Evolutionary conservation across 1,140 invertebrate species (phyloP).

Genomic region (Halyomorpha halys): DNA sequence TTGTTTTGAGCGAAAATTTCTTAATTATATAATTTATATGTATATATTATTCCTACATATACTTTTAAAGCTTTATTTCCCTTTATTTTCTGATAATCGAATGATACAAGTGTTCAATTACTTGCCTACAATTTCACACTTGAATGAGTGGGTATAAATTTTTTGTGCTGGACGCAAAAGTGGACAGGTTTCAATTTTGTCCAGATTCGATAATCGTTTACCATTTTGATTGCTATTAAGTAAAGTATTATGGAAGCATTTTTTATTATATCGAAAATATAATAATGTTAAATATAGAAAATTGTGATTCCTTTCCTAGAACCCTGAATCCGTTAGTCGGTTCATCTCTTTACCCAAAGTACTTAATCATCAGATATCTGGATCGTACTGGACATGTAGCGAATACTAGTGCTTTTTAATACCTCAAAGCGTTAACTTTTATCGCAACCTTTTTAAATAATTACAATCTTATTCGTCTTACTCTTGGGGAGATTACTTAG

Average conservation of each 20-base stretch:
- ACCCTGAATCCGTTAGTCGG: neutral
- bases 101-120: conserved; percentile 10
- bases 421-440: conserved; percentile 2
- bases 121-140: conserved; percentile 1
- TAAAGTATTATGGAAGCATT: conserved; percentile 16
- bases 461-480: conserved; percentile 10
- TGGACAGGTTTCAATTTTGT: conserved; percentile 7
- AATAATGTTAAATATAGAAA: conserved; percentile 14
- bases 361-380: neutral
- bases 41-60: conserved; percentile 8
- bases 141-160: neutral
- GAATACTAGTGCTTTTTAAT: conserved; percentile 14
- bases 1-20: conserved; percentile 15
- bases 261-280: conserved; percentile 17
- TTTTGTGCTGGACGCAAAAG: conserved; percentile 15
- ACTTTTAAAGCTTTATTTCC: neutral
- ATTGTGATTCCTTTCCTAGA: conserved; percentile 10
- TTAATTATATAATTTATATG: conserved; percentile 13
- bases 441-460: conserved; percentile 7
- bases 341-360: neutral
- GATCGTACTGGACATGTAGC: conserved; percentile 1
- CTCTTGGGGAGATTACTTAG: conserved; percentile 7
- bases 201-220: conserved; percentile 16
- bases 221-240: conserved; percentile 8
- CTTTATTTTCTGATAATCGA: conserved; percentile 9